A percentile compares a stretch with the other conserved stretches of the same genome.
Evolutionary conservation across 2,888 invertebrate genomes (phyloP).

Genomic region (Patella pellucida): DNA sequence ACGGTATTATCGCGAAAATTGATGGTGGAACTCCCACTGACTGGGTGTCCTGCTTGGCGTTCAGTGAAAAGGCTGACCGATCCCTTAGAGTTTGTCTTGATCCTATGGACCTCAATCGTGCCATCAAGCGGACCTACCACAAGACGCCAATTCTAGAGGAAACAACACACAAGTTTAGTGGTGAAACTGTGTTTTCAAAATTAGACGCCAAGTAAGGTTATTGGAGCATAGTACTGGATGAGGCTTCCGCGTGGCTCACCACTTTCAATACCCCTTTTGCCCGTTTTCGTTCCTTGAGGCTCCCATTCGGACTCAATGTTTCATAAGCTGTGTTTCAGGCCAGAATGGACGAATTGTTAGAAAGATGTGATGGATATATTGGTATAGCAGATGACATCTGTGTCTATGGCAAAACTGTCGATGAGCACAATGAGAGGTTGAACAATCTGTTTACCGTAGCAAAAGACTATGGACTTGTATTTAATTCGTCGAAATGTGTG

Average conservation of each 20-base stretch:
- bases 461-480: not conserved
- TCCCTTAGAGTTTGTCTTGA: not conserved
- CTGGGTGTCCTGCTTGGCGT: not conserved
- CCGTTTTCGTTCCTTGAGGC: not conserved
- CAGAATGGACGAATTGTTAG: not conserved
- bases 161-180: not conserved
- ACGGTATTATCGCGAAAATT: not conserved
- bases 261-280: not conserved
- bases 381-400: not conserved
- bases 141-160: not conserved
- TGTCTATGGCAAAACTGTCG: not conserved
- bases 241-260: not conserved
- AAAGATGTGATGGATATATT: not conserved
- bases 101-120: not conserved
- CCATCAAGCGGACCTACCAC: not conserved
- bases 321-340: not conserved
- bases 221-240: not conserved
- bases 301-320: not conserved
- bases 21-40: slow-evolving; percentile 4
- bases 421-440: not conserved
- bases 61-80: not conserved
- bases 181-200: not conserved
- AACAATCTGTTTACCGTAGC: not conserved
- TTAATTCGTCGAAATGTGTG: not conserved
- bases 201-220: not conserved